Base-by-base conservation (phyloP, 2,888 invertebrate genomes). In the Trissolcus brochymenae region DNA sequence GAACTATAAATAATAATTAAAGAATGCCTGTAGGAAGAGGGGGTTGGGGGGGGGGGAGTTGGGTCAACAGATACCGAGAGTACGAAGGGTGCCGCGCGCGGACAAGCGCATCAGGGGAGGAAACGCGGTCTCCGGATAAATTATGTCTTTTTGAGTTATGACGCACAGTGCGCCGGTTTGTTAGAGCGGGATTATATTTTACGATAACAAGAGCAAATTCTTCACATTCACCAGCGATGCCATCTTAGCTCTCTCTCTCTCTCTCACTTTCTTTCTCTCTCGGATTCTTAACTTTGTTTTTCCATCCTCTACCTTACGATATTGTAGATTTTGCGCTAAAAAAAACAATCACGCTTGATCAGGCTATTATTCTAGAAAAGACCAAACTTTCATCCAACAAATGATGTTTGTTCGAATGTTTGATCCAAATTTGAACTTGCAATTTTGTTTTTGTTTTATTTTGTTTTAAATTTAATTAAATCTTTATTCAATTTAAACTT, bases 161-260 rank as follows among this genome's bases (percentile, higher is more conserved):
- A 76, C 70, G 43, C 46, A 59, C 70, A 61, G 60, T 49, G 76
- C 70, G 66, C 51, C 76, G 70, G 76, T 76, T 76, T 76, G 76
- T 76, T 76, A 76, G 65, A 70, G 61, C 61, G 51, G 70, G 70
- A 71, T 76, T 76, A 76, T 76, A 76, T 76, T 76, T 76, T 76
- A 76, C 70, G 76, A 71, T 76, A 76, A 76, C 76, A 76, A 76
- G 76, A 71, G 70, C 76, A 76, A 76, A 76, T 76, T 76, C 76
- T 76, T 71, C 56, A 66, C 70, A 71, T 71, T 71, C 61, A 61
- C 76, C 59, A 62, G 51, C 60, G 55, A 56, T 76, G 65, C 65
- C 70, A 56, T 70, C 75, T 76, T 65, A 70, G 43, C 60, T 62
- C 59, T 46, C 57, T n/a, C n/a, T n/a, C n/a, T n/a, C n/a, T n/a